Evolutionary conservation across 2,888 invertebrate genomes (phyloP), one percentile per base, ranked within the genome.

Genomic region (Perdita meconis): DNA sequence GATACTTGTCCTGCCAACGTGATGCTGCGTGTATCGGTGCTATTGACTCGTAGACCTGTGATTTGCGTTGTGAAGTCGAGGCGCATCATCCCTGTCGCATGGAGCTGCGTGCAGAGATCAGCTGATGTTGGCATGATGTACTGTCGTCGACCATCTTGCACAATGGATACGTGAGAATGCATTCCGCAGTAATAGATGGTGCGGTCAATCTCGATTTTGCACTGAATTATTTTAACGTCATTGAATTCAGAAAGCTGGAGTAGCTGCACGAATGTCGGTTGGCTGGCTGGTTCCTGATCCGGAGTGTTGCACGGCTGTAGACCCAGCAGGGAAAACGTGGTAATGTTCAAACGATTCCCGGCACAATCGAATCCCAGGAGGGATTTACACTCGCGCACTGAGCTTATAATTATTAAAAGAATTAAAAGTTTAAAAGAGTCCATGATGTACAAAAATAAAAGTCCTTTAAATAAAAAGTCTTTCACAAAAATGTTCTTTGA

Each of bases 101-200:
- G n/a, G 4, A 40, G 8, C 12, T 40, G 12, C n/a, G 2, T n/a
- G n/a, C 12, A 40, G 2, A 40, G n/a, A n/a, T n/a, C n/a, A n/a
- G n/a, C n/a, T n/a, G n/a, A n/a, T n/a, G n/a, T n/a, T n/a, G n/a
- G n/a, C n/a, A n/a, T n/a, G n/a, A n/a, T n/a, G n/a, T n/a, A n/a
- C n/a, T n/a, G n/a, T n/a, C n/a, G 22, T 2, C 42, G 24, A 0
- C 59, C 19, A 1, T 60, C 44, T 0, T 60, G 59, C n/a, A 60
- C 44, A 1, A 44, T 26, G 5, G 42, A 44, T 0, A 5, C 22
- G 6, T 44, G 44, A 3, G 44, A 56, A 22, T 38, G 13, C 59
- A 44, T 60, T 13, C 30, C 59, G 8, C 59, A 60, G n/a, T 60
- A 24, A 16, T 42, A 60, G 4, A 60, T 60, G 2, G 59, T 44